Conservation (phyloP, 35 echinoderm and acorn worm genomes). For the Lytechinus variegatus region DNA sequence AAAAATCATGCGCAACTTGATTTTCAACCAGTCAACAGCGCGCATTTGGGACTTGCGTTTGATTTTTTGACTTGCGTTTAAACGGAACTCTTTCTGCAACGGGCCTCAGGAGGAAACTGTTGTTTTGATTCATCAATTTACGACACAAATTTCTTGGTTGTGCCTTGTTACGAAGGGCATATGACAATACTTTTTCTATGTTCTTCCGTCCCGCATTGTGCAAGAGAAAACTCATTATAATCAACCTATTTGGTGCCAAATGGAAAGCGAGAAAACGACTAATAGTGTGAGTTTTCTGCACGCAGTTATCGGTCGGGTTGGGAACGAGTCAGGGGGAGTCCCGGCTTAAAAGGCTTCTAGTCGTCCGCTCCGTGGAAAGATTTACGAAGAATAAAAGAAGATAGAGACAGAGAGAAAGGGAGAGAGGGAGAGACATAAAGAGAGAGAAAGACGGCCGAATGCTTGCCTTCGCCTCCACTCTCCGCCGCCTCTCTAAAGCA, state of each 20-base stretch:
- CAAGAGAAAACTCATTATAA: background rate
- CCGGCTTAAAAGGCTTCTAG: background rate
- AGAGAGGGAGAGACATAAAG: background rate
- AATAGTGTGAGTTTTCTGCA: background rate
- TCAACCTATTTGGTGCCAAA: background rate
- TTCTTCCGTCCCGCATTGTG: too few relatives aligned
- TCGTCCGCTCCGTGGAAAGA: background rate
- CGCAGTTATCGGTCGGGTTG: background rate
- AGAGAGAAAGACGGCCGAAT: background rate
- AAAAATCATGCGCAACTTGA: too few relatives aligned
- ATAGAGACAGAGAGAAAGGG: background rate
- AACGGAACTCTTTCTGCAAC: too few relatives aligned
- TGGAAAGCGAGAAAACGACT: background rate
- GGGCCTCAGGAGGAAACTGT: too few relatives aligned
- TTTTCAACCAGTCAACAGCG: too few relatives aligned
- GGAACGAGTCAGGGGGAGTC: background rate
- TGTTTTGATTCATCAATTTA: too few relatives aligned
- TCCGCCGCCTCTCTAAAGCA: background rate
- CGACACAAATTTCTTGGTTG: too few relatives aligned
- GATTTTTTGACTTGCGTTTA: too few relatives aligned
- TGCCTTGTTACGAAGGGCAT: too few relatives aligned
- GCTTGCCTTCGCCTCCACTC: background rate
- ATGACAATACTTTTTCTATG: too few relatives aligned
- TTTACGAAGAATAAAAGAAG: background rate
- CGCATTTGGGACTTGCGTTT: too few relatives aligned